Percentiles rank a stretch among this genome's conserved stretches.
phyloP scores from a whole-genome alignment of 30 jellyfish, hydroid and myxozoan genomes.

The Chironex yamaguchii region DNA sequence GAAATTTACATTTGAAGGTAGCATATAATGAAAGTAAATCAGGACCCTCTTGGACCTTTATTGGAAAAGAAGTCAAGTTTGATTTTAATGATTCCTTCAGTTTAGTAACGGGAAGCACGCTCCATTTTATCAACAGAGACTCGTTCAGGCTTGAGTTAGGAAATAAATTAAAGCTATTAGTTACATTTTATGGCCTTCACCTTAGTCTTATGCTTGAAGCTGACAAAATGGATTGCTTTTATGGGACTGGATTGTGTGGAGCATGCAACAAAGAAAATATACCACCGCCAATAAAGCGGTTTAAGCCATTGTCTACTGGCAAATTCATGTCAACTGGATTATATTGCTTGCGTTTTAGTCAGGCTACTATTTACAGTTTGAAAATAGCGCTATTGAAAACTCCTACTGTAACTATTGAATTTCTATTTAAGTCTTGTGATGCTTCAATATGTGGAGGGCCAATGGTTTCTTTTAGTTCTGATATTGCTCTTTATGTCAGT shows the following conservation, averaged over 20 bases:
- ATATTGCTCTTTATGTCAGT: conserved; percentile 24
- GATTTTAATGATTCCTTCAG: too few species aligned
- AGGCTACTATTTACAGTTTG: conserved; percentile 45
- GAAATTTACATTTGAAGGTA: too few species aligned
- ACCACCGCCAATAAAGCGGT: background rate
- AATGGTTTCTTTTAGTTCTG: conserved; percentile 16
- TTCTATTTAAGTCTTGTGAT: conserved; percentile 47
- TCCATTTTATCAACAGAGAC: too few species aligned
- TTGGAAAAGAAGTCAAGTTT: too few species aligned
- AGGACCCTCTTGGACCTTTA: too few species aligned
- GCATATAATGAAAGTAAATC: too few species aligned
- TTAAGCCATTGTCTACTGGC: background rate
- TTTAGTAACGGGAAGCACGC: too few species aligned
- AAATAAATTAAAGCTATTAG: too few species aligned
- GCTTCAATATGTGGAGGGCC: conserved; percentile 65
- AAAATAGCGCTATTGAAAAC: conserved; percentile 27
- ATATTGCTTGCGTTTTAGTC: conserved; percentile 26
- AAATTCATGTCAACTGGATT: background rate
- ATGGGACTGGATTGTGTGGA: conserved; percentile 66
- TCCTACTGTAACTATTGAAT: conserved; percentile 37
- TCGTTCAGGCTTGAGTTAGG: too few species aligned
- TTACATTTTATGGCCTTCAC: too few species aligned
- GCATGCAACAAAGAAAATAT: conserved; percentile 29
- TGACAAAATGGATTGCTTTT: too few species aligned
- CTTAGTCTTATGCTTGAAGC: too few species aligned